These are phyloP conservation scores for Salarias fasciatus DNA, from an alignment of 2,797 vertebrate genomes.

Conservation along the genomic window DNA sequence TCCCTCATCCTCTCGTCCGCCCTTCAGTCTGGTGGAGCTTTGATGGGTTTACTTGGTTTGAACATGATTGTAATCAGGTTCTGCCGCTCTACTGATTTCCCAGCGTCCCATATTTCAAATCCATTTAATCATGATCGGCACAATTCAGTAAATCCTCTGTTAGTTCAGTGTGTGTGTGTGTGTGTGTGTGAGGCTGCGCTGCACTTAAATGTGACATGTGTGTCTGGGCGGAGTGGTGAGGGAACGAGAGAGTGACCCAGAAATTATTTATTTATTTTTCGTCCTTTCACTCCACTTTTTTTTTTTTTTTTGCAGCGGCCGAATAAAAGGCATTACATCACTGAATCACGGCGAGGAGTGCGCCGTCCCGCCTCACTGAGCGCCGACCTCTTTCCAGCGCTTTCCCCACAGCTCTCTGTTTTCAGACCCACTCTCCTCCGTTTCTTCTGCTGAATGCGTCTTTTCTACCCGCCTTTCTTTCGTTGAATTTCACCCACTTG, in stretches of 20 bases:
- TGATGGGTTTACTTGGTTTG: constrained; percentile 36
- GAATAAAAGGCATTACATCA: constrained; percentile 53
- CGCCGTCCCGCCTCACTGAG: constrained; percentile 36
- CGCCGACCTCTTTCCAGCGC: constrained; percentile 39
- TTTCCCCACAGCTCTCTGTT: constrained; percentile 6
- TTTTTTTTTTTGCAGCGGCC: constrained; percentile 31
- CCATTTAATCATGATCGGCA: constrained; percentile 59
- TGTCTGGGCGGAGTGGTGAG: constrained; percentile 1
- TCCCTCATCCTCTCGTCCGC: background rate
- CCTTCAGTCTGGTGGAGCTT: constrained; percentile 14
- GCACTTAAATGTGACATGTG: constrained; percentile 7
- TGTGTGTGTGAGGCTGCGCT: constrained; percentile 3
- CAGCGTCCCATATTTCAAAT: constrained; percentile 51
- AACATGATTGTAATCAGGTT: constrained; percentile 33
- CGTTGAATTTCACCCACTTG: constrained; percentile 24
- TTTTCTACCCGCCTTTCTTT: constrained; percentile 18
- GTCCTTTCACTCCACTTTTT: constrained; percentile 12
- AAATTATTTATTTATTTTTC: constrained; percentile 2
- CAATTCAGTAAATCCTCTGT: constrained; percentile 54
- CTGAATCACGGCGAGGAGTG: no score
- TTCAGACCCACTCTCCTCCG: constrained; percentile 7
- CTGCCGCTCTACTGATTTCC: constrained; percentile 24
- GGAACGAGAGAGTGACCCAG: constrained; percentile 38
- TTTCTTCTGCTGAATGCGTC: background rate
- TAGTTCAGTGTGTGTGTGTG: constrained; percentile 16